phyloP scores from a whole-genome alignment of 2,113 vertebrate species.

The Deroptyus accipitrinus region DNA sequence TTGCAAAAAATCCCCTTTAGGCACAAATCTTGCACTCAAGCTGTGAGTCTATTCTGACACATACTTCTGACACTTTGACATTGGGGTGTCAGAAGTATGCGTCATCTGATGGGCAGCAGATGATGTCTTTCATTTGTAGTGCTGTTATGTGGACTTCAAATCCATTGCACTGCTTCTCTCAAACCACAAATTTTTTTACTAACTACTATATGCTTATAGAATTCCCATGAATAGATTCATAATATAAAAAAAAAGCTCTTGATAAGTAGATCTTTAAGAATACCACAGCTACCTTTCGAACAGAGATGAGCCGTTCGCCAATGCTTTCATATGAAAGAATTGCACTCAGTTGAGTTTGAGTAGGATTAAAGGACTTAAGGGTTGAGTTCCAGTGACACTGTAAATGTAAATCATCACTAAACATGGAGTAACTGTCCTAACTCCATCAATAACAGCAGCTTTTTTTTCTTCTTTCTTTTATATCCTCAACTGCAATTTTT shows the following conservation, averaged over 20 bases:
- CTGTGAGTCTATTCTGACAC: neutral
- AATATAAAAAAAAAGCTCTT: neutral
- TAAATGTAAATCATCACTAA: neutral
- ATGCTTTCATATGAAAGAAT: neutral
- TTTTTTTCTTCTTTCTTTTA: neutral
- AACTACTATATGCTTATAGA: neutral
- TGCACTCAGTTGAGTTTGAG: neutral
- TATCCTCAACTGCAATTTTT: neutral
- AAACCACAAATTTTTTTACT: neutral
- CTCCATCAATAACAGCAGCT: neutral
- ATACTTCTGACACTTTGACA: neutral
- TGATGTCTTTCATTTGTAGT: neutral
- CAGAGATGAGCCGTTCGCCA: neutral
- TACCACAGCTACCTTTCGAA: neutral
- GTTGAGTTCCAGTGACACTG: neutral
- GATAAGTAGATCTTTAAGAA: neutral
- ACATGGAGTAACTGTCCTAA: neutral
- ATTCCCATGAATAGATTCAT: neutral
- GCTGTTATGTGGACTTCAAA: neutral
- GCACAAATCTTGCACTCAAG: neutral
- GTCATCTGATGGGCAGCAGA: neutral
- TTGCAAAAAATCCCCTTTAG: neutral
- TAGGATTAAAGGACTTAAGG: neutral
- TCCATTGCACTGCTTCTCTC: neutral
- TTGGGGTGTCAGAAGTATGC: neutral